Evolutionary conservation across 2,888 invertebrate species (phyloP), one percentile per base, ranked within the genome.

Genomic region (Standfussiana lucernea): DNA sequence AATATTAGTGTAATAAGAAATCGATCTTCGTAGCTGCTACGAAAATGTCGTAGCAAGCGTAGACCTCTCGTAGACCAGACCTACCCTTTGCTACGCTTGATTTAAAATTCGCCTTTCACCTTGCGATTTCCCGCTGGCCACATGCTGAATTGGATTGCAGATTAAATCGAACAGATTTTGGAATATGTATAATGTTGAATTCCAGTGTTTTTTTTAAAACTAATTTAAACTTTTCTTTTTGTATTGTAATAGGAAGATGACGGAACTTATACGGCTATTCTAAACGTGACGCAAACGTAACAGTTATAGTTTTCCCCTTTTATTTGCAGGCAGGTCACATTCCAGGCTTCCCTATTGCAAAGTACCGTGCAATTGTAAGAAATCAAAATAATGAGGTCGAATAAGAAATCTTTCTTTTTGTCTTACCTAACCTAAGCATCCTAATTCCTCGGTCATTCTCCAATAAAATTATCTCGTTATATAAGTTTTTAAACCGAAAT

Each of bases 41-140:
- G 78, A 79, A 61, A 68, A n/a, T 47, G 50, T 53, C 89, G 88
- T 88, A 88, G 88, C 71, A 81, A 70, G 37, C 88, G 88, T 88
- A 88, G 88, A 88, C 82, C 77, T 73, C 78, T 80, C 89, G 88
- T 88, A 88, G 88, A 81, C 35, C 50, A 11, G 56, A 71, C 56
- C 67, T 85, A 76, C 66, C 65, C 61, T 45, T 56, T 50, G 83
- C 83, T 84, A 83, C 84, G 84, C 56, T 40, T 67, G 6, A 70
- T 72, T 79, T 62, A 2, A 66, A 40, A 69, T 67, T 18, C 10
- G 35, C 69, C n/a, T 42, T 79, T 86, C 47, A 28, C 50, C 4
- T 69, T 37, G 3, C 0, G 15, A n/a, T 68, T 24, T 68, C 7
- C 0, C 3, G 28, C 6, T 42, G 24, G 21, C 65, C 4, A 7